Conservation (phyloP, 2,797 vertebrate genomes). For the Labeo calbasu region DNA sequence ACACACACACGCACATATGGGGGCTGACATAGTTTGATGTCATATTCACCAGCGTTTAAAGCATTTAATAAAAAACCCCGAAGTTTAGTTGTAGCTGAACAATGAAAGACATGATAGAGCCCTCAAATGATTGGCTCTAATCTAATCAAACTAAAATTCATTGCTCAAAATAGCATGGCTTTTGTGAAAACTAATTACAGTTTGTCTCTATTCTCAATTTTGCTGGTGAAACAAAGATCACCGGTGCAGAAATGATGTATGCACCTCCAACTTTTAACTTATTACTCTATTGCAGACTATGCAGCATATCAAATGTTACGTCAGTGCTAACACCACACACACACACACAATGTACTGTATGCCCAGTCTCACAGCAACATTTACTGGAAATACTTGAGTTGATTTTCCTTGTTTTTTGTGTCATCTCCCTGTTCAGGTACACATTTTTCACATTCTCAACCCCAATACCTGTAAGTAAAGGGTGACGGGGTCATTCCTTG, state of each 20-base stretch:
- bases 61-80: conserved; percentile 39
- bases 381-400: conserved; percentile 65
- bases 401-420: not conserved
- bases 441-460: conserved; percentile 1
- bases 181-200: conserved; percentile 24
- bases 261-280: conserved; percentile 58
- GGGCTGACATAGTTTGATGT: conserved; percentile 27
- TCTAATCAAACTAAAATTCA: not conserved
- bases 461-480: not conserved
- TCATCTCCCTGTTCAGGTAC: not conserved
- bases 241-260: conserved; percentile 40
- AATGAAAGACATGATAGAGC: conserved; percentile 13
- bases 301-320: conserved; percentile 66
- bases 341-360: conserved; percentile 45
- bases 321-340: conserved; percentile 24
- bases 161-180: conserved; percentile 39
- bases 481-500: conserved; percentile 32
- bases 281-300: conserved; percentile 68
- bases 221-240: conserved; percentile 40
- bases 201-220: conserved; percentile 30
- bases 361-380: conserved; percentile 46
- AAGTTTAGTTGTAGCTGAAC: conserved; percentile 12
- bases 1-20: conserved; percentile 44
- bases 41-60: conserved; percentile 61
- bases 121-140: conserved; percentile 5